These are phyloP conservation scores for Trissoscelio sp. DNA, from an alignment of 2,888 invertebrate genomes.

Conservation along the genomic window DNA sequence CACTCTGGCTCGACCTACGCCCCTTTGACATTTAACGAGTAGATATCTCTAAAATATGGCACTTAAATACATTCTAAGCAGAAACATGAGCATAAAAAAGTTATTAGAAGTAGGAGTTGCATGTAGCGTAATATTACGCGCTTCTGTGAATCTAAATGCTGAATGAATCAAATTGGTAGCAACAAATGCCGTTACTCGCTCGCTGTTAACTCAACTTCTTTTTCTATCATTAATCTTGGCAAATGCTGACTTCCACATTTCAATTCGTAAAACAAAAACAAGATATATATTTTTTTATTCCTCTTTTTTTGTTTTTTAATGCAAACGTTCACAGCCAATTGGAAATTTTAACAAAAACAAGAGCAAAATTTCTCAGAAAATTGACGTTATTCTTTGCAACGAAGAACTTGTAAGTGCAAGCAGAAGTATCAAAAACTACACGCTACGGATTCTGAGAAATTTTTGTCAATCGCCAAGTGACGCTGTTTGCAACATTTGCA, in stretches of 20 bases:
- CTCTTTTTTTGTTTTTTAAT: neutral
- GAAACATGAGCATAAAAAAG: slow-evolving; percentile 60
- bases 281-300: neutral
- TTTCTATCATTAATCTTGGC: slow-evolving; percentile 13
- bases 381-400: slow-evolving; percentile 11
- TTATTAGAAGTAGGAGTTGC: slow-evolving; percentile 47
- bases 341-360: neutral
- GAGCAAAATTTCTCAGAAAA: slow-evolving; percentile 33
- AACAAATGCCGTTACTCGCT: slow-evolving; percentile 22
- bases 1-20: slow-evolving; percentile 30
- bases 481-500: slow-evolving; percentile 23
- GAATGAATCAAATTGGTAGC: slow-evolving; percentile 38
- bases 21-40: slow-evolving; percentile 57
- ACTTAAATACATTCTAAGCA: slow-evolving; percentile 54
- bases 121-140: slow-evolving; percentile 34
- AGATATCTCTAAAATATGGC: slow-evolving; percentile 54
- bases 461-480: neutral
- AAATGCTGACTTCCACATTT: slow-evolving; percentile 49
- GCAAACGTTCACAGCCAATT: slow-evolving; percentile 25
- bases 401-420: slow-evolving; percentile 13
- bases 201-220: slow-evolving; percentile 3
- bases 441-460: slow-evolving; percentile 31
- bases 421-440: slow-evolving; percentile 54
- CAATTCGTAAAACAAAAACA: too few relatives aligned
- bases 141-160: slow-evolving; percentile 61